These are phyloP conservation scores for Meiosimyza platycephala DNA, from an alignment of 2,888 invertebrate species.

Conservation along the genomic window DNA sequence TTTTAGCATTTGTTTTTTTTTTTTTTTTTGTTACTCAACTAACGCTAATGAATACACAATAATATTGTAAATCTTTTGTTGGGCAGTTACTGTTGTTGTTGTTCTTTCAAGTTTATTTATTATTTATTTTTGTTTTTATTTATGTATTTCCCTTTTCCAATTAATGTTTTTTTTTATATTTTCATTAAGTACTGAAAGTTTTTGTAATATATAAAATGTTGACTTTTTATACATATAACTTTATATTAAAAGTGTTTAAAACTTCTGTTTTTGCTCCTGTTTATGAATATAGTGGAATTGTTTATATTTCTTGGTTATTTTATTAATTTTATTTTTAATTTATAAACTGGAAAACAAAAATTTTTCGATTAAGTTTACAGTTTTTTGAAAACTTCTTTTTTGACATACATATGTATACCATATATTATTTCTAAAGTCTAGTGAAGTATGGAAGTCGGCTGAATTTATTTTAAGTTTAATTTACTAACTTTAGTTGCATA, in stretches of 20 bases:
- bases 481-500: conserved; percentile 6
- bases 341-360: conserved; percentile 31
- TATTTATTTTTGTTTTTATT: conserved; percentile 6
- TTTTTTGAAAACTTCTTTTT: conserved; percentile 36
- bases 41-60: conserved; percentile 37
- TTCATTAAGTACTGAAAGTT: conserved; percentile 39
- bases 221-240: conserved; percentile 37
- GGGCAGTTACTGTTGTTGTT: conserved; percentile 51
- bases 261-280: conserved; percentile 15
- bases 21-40: conserved; percentile 25
- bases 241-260: conserved; percentile 24
- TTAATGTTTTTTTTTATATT: conserved; percentile 13
- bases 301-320: background rate
- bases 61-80: conserved; percentile 47
- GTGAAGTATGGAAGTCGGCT: conserved; percentile 47
- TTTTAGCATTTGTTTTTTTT: conserved; percentile 25
- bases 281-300: conserved; percentile 13
- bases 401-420: background rate
- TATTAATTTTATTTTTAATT: background rate
- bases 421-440: conserved; percentile 45
- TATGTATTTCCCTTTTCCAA: conserved; percentile 16
- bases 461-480: conserved; percentile 29
- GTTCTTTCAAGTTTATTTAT: conserved; percentile 34
- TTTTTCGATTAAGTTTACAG: conserved; percentile 32
- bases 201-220: conserved; percentile 36